A percentile compares a stretch with the other conserved stretches of the same genome.
Conservation (phyloP, 2,888 invertebrate genomes). For the Melipona bicolor region DNA sequence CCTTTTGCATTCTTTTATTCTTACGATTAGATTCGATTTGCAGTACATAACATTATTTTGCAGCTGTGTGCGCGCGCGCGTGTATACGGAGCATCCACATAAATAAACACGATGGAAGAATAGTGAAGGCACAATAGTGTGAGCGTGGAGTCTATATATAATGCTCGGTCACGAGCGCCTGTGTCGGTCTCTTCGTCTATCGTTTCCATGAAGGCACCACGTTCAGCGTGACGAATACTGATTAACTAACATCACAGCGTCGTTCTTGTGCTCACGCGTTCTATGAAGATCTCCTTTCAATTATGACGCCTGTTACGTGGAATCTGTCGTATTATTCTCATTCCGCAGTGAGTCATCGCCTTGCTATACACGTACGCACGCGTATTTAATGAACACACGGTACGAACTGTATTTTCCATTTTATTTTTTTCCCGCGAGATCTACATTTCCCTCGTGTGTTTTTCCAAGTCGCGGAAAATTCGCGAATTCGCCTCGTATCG, state of each 20-base stretch:
- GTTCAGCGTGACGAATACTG: slow-evolving; percentile 41
- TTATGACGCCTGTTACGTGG: slow-evolving; percentile 22
- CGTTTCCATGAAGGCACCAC: slow-evolving; percentile 40
- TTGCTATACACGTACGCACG: neutral
- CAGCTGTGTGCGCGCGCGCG: neutral
- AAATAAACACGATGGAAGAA: neutral
- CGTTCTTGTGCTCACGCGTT: neutral
- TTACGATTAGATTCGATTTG: neutral
- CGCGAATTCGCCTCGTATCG: neutral
- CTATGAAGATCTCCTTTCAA: slow-evolving; percentile 9
- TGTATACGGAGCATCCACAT: neutral
- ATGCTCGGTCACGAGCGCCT: slow-evolving; percentile 18
- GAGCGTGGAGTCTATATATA: neutral
- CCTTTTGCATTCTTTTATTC: neutral
- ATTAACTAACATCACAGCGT: slow-evolving; percentile 34
- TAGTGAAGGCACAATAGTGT: slow-evolving; percentile 9
- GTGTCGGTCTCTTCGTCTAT: neutral
- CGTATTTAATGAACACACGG: neutral
- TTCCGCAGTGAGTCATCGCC: slow-evolving; percentile 7
- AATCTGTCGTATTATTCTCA: slow-evolving; percentile 36
- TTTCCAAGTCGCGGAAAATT: neutral
- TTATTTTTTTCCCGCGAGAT: too few species aligned
- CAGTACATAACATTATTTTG: neutral
- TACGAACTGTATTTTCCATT: neutral
- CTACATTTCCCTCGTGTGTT: too few species aligned